Evolutionary conservation across 2,888 invertebrate genomes (phyloP).

Genomic region (Oligia fasciuncula): DNA sequence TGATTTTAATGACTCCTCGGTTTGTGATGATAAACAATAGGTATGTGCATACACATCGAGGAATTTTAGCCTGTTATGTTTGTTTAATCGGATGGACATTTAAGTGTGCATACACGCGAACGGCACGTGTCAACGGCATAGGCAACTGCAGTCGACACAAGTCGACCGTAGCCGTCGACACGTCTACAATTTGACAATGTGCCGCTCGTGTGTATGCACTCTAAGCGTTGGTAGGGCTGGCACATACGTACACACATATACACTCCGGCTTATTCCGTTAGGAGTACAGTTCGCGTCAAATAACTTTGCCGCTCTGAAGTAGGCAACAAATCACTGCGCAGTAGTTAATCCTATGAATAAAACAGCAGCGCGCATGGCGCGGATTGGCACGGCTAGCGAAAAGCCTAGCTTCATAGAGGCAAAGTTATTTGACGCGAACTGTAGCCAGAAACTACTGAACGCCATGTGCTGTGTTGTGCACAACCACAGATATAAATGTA

Average conservation of each 20-base stretch:
- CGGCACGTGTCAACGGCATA: not conserved
- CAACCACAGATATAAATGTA: not conserved
- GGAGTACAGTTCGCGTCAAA: too few species aligned
- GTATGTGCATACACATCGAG: not conserved
- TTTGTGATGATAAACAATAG: conserved; percentile 26
- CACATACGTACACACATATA: not conserved
- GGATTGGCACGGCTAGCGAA: too few species aligned
- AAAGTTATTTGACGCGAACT: too few species aligned
- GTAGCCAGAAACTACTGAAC: not conserved
- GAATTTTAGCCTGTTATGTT: not conserved
- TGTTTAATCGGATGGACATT: not conserved
- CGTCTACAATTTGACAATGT: too few species aligned
- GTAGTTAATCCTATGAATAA: too few species aligned
- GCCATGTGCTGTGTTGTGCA: not conserved
- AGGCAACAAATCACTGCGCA: too few species aligned
- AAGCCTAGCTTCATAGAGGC: too few species aligned
- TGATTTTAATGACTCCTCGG: conserved; percentile 31
- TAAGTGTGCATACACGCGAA: not conserved
- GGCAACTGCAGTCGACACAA: not conserved
- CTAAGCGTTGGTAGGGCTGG: not conserved
- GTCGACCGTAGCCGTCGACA: not conserved
- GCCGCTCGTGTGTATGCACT: too few species aligned
- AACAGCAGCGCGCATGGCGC: too few species aligned
- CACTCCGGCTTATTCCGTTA: not conserved
- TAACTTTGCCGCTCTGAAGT: too few species aligned